A percentile compares a stretch with the other conserved stretches of the same genome.
Evolutionary conservation across 2,113 vertebrate genomes (phyloP).

Genomic region (Lophura nycthemera): DNA sequence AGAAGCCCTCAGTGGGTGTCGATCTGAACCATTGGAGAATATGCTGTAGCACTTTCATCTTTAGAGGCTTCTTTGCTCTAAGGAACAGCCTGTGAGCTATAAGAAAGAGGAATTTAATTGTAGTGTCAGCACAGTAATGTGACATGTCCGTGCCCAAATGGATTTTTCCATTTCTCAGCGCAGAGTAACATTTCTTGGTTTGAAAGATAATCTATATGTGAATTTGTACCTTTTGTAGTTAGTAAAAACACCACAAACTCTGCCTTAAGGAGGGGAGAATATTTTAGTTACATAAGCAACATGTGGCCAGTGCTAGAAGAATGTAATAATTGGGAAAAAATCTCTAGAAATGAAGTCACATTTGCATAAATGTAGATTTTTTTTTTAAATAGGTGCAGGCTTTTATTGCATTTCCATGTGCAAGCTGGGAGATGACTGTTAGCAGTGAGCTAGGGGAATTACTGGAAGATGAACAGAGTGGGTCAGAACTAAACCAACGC

Average conservation of each 20-base stretch:
- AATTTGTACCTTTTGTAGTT: neutral
- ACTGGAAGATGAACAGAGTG: neutral
- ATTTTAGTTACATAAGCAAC: conserved; percentile 12
- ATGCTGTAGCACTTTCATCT: neutral
- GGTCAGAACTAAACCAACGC: neutral
- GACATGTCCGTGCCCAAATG: neutral
- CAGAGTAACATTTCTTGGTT: neutral
- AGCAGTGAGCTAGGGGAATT: neutral
- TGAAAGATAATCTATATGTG: neutral
- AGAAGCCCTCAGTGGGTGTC: neutral
- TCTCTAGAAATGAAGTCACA: neutral
- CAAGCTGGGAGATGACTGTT: neutral
- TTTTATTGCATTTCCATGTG: neutral
- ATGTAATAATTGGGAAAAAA: neutral
- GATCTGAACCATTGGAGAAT: conserved; percentile 8
- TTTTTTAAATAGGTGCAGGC: no score
- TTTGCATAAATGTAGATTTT: neutral
- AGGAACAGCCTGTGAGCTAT: neutral
- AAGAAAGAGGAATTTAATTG: neutral
- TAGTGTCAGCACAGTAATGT: neutral
- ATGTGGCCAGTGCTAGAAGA: neutral
- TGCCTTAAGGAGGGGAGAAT: neutral
- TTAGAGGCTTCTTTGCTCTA: neutral
- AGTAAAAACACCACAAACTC: fast-evolving
- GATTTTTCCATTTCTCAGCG: fast-evolving